Evolutionary conservation across 2,113 vertebrate species (phyloP).

Genomic region (Heterotilapia buettikoferi): DNA sequence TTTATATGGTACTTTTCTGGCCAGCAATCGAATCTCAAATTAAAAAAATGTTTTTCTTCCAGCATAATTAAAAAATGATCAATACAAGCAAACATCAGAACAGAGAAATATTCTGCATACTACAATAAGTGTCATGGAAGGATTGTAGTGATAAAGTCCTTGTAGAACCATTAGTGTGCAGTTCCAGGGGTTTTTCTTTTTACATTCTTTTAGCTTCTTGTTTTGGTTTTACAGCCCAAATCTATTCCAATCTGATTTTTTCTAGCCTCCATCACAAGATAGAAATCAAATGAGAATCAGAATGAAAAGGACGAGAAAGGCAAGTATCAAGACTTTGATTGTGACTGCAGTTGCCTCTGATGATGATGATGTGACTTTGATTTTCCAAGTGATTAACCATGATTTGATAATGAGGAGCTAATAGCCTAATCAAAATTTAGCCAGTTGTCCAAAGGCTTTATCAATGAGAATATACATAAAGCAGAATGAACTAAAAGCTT

Average conservation of each 20-base stretch:
- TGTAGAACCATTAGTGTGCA: neutral
- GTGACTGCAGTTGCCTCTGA: neutral
- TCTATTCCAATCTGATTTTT: neutral
- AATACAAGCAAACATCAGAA: neutral
- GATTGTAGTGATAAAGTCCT: neutral
- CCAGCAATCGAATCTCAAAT: neutral
- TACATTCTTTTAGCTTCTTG: neutral
- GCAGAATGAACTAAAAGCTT: neutral
- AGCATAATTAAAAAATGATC: neutral
- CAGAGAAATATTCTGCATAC: rapidly evolving
- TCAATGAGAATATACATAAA: neutral
- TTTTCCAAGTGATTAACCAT: neutral
- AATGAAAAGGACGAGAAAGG: neutral
- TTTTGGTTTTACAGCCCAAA: neutral
- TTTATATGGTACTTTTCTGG: neutral
- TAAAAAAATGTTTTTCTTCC: neutral
- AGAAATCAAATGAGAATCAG: neutral
- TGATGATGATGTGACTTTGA: neutral
- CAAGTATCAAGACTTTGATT: neutral
- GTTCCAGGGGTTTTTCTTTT: neutral
- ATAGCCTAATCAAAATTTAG: neutral
- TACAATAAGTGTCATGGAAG: neutral
- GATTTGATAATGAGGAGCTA: neutral
- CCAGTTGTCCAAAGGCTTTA: neutral
- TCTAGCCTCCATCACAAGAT: neutral